Conservation (phyloP, 2,888 invertebrate species). For the Protophormia terraenovae region DNA sequence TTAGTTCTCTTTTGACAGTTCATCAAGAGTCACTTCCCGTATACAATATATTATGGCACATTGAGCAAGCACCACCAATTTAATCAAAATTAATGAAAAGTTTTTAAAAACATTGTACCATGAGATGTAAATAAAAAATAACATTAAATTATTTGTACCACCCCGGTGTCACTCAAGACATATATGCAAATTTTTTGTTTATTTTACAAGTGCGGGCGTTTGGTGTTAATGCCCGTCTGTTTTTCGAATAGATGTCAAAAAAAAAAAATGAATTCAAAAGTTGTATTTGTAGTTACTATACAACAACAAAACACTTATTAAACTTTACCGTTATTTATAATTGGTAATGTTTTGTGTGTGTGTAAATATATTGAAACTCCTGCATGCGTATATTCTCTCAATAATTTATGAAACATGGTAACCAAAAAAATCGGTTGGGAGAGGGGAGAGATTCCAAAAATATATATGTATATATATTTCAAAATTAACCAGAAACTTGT, state of each 20-base stretch:
- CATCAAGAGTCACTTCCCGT: conserved; percentile 37
- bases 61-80: not conserved
- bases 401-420: conserved; percentile 21
- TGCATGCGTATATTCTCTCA: not conserved
- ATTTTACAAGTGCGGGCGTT: conserved; percentile 55
- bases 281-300: conserved; percentile 39
- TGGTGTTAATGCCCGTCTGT: not conserved
- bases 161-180: conserved; percentile 14
- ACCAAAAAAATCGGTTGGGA: not conserved
- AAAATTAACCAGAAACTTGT: too few relatives aligned
- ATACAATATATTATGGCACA: not conserved
- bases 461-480: not conserved
- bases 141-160: not conserved
- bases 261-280: conserved; percentile 15
- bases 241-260: not conserved
- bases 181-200: conserved; percentile 45
- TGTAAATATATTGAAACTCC: not conserved
- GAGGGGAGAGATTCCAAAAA: not conserved
- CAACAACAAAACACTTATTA: conserved; percentile 32
- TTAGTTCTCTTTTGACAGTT: conserved; percentile 54
- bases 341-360: not conserved
- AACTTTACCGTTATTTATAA: conserved; percentile 38
- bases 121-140: not conserved
- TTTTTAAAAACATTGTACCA: too few relatives aligned
- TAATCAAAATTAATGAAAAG: conserved; percentile 20